phyloP scores from a whole-genome alignment of 2,113 vertebrate species.

The Notothenia coriiceps region DNA sequence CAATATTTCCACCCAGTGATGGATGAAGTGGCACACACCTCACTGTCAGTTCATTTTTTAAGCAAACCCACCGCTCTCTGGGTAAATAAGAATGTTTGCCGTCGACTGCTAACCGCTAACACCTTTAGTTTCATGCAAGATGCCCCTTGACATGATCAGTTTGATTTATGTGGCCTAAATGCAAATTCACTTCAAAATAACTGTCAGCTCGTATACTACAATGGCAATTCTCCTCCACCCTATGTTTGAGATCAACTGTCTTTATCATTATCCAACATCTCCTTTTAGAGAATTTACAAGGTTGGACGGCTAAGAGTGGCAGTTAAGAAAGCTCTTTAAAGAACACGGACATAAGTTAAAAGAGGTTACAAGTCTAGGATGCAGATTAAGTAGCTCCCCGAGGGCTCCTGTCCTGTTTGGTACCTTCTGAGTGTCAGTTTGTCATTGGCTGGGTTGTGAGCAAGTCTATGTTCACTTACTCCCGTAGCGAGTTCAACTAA shows the following conservation, averaged over 20 bases:
- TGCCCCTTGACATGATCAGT: conserved; percentile 58
- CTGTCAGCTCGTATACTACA: conserved; percentile 50
- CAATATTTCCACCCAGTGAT: conserved; percentile 82
- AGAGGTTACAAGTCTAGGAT: conserved; percentile 66
- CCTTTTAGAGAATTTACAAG: conserved; percentile 50
- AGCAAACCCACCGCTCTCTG: conserved; percentile 74
- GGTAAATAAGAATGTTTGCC: conserved; percentile 83
- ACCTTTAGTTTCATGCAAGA: conserved; percentile 54
- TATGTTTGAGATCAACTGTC: conserved; percentile 35
- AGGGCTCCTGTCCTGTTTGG: conserved; percentile 61
- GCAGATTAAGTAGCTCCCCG: conserved; percentile 57
- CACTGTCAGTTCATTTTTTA: conserved; percentile 85
- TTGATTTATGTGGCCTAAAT: conserved; percentile 60
- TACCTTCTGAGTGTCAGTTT: conserved; percentile 54
- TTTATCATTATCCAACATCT: conserved; percentile 56
- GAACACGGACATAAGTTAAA: conserved; percentile 48
- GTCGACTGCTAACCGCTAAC: conserved; percentile 64
- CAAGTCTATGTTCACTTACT: neutral
- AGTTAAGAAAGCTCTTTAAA: conserved; percentile 39
- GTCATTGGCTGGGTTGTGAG: conserved; percentile 57
- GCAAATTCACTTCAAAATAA: conserved; percentile 32
- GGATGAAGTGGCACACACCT: conserved; percentile 79
- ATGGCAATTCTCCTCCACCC: conserved; percentile 30
- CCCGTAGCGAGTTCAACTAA: conserved; percentile 23
- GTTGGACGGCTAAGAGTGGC: conserved; percentile 55